phyloP scores from a whole-genome alignment of 2,797 vertebrate species.

The Cryptoprocta ferox region DNA sequence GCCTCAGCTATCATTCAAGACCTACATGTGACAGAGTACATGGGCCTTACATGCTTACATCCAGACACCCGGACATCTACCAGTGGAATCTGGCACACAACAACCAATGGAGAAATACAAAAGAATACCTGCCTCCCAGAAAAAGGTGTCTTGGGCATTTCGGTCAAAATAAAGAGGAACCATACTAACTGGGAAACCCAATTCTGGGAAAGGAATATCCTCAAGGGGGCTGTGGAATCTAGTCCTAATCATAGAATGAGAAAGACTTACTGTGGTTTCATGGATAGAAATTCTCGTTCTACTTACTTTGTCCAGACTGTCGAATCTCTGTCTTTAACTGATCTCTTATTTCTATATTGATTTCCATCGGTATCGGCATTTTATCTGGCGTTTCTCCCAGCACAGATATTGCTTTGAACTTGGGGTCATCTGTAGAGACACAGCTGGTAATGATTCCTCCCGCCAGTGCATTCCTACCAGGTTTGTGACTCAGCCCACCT shows the following conservation, averaged over 20 bases:
- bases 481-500: constrained; percentile 87
- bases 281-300: not conserved
- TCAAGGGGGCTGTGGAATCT: not conserved
- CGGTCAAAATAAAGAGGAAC: not conserved
- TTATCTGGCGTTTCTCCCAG: constrained; percentile 80
- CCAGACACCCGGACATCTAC: not conserved
- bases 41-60: not conserved
- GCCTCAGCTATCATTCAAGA: not conserved
- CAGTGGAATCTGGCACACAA: not conserved
- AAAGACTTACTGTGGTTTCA: not conserved
- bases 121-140: not conserved
- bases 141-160: not conserved
- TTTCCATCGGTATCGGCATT: constrained; percentile 87
- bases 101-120: not conserved
- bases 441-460: constrained; percentile 84
- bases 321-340: constrained; percentile 94
- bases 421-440: constrained; percentile 86
- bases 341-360: constrained; percentile 91
- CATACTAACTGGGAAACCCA: not conserved
- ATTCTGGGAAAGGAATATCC: not conserved
- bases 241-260: not conserved
- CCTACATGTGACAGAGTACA: not conserved
- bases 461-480: constrained; percentile 56
- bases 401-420: constrained; percentile 76
- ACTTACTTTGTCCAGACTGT: constrained; percentile 95